Evolutionary conservation across 2,888 invertebrate genomes (phyloP).

Genomic region (Polymixis flavicincta): DNA sequence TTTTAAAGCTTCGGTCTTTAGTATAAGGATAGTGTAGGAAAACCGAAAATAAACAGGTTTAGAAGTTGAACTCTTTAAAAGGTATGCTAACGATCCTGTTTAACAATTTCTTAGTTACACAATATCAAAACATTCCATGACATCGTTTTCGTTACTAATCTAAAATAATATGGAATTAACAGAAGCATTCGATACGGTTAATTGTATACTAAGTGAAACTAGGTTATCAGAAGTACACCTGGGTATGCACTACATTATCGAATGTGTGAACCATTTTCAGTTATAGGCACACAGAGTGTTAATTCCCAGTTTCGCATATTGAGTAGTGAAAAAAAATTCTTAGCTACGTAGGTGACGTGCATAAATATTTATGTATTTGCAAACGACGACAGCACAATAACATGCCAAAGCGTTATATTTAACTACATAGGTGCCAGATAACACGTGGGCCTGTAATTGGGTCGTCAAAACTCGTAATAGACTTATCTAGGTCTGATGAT

Average conservation of each 20-base stretch:
- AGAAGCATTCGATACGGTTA: constrained; percentile 35
- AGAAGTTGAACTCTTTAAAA: constrained; percentile 13
- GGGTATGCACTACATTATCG: constrained; percentile 5
- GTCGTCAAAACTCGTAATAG: constrained; percentile 38
- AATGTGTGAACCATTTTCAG: constrained; percentile 6
- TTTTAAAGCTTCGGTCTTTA: neutral
- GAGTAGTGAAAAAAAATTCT: constrained; percentile 22
- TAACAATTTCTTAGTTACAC: constrained; percentile 35
- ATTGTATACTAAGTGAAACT: constrained; percentile 54
- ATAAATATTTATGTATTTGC: constrained; percentile 55
- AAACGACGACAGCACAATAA: constrained; percentile 51
- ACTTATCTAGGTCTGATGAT: constrained; percentile 42
- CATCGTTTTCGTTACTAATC: constrained; percentile 41
- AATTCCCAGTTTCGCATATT: constrained; percentile 27
- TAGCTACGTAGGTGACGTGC: constrained; percentile 36
- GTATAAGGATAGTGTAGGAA: constrained; percentile 9
- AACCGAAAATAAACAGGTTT: constrained; percentile 34
- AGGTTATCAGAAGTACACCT: constrained; percentile 65
- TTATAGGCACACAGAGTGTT: neutral
- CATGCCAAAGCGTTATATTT: constrained; percentile 56
- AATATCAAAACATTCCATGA: constrained; percentile 42
- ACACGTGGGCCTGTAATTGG: constrained; percentile 53
- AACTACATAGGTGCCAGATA: constrained; percentile 37
- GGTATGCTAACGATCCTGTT: constrained; percentile 42
- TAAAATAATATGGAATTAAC: constrained; percentile 29